A percentile compares a stretch with the other conserved stretches of the same genome.
Evolutionary conservation across 2,888 invertebrate genomes (phyloP).

Genomic region (Neria commutata): DNA sequence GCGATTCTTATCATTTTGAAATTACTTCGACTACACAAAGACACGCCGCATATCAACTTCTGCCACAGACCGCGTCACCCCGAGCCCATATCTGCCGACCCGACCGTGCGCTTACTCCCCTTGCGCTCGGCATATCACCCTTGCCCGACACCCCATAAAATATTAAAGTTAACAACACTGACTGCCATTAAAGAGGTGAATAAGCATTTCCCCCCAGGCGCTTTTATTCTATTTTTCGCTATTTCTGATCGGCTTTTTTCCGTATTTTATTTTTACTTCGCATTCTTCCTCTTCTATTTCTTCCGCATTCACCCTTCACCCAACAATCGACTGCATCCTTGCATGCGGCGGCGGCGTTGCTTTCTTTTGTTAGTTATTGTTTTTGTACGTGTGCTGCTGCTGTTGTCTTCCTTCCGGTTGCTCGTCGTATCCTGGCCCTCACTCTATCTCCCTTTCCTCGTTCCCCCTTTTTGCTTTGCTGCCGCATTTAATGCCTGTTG

Average conservation of each 20-base stretch:
- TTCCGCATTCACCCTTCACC: slow-evolving; percentile 26
- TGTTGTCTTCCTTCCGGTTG: slow-evolving; percentile 50
- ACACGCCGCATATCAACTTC: slow-evolving; percentile 5
- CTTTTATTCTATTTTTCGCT: neutral
- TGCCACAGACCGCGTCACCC: neutral
- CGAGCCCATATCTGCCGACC: neutral
- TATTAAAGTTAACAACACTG: slow-evolving; percentile 50
- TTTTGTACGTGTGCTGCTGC: slow-evolving; percentile 20
- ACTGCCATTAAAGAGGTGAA: slow-evolving; percentile 43
- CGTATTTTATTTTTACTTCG: neutral
- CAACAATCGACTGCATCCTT: neutral
- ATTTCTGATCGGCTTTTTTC: neutral
- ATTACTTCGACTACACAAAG: slow-evolving; percentile 42
- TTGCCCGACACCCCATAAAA: slow-evolving; percentile 53
- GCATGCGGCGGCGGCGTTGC: neutral
- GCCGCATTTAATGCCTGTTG: slow-evolving; percentile 23
- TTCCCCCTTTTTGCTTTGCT: neutral
- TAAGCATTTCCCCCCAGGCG: slow-evolving; percentile 27
- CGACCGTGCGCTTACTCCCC: neutral
- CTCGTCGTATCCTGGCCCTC: slow-evolving; percentile 29
- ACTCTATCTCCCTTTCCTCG: neutral
- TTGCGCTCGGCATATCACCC: slow-evolving; percentile 10
- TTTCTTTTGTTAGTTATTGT: slow-evolving; percentile 20
- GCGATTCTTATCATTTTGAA: slow-evolving; percentile 53
- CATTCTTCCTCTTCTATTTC: neutral